phyloP scores from a whole-genome alignment of 2,888 invertebrate species.

The Trypoxylon attenuatum region DNA sequence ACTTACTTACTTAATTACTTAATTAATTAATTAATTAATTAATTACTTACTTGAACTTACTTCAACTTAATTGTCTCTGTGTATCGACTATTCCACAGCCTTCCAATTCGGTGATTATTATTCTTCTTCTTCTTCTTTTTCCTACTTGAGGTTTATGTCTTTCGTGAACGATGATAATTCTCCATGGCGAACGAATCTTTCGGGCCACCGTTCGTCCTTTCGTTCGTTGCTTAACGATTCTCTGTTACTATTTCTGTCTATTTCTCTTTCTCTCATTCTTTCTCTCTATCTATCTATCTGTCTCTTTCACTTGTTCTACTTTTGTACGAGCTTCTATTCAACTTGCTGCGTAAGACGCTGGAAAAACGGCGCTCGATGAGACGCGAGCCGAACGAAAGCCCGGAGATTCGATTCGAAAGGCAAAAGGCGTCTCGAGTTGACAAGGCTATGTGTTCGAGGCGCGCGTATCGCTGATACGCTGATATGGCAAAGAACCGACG shows the following conservation, averaged over 20 bases:
- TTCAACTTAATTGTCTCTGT: too few species aligned
- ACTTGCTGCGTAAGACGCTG: too few species aligned
- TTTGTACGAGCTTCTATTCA: too few species aligned
- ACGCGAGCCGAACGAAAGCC: constrained; percentile 46
- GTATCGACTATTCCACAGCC: constrained; percentile 42
- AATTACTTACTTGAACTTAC: too few species aligned
- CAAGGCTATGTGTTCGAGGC: constrained; percentile 31
- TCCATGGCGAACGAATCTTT: neutral
- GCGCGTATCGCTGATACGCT: constrained; percentile 28
- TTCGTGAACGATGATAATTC: constrained; percentile 18
- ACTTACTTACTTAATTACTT: too few species aligned
- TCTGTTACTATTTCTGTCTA: constrained; percentile 7
- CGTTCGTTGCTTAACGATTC: too few species aligned
- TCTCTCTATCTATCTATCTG: too few species aligned
- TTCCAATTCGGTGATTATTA: constrained; percentile 33
- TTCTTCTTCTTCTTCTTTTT: constrained; percentile 21
- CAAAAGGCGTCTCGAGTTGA: constrained; percentile 68
- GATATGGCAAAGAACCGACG: constrained; percentile 54
- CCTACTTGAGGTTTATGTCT: too few species aligned
- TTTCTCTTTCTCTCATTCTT: constrained; percentile 22
- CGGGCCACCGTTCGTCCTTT: neutral
- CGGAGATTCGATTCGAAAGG: constrained; percentile 59
- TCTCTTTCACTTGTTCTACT: too few species aligned
- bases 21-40: too few species aligned
- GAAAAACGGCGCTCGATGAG: too few species aligned